phyloP scores from a whole-genome alignment of 2,888 invertebrate genomes.

The Tachina lurida region DNA sequence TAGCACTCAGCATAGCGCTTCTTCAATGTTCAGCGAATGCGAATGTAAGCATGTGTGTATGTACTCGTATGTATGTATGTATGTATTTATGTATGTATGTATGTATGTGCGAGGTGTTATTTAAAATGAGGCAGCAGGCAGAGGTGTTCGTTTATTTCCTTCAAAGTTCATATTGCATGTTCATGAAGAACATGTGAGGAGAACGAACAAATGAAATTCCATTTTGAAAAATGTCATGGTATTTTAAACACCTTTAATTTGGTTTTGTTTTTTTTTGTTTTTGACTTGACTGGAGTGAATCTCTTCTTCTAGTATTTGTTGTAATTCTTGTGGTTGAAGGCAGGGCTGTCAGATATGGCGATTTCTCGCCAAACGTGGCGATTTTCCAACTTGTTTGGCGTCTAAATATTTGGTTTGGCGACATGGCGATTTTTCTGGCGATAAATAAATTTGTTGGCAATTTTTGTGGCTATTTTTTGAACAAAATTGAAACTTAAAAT shows the following conservation, averaged over 20 bases:
- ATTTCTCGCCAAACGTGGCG: too few species aligned
- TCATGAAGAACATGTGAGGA: conserved; percentile 36
- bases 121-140: conserved; percentile 66
- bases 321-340: conserved; percentile 29
- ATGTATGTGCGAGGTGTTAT: conserved; percentile 25
- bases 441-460: too few species aligned
- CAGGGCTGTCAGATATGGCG: too few species aligned
- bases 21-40: not conserved
- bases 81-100: too few species aligned
- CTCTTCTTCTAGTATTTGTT: conserved; percentile 26
- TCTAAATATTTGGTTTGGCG: too few species aligned
- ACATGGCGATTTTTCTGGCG: too few species aligned
- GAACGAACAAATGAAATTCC: conserved; percentile 61
- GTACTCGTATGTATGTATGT: too few species aligned
- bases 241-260: conserved; percentile 70
- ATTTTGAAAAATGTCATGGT: conserved; percentile 70
- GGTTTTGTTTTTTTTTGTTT: too few species aligned
- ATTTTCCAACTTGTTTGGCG: too few species aligned
- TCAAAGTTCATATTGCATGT: conserved; percentile 48
- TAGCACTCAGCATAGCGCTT: conserved; percentile 65
- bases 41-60: not conserved
- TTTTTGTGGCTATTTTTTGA: too few species aligned
- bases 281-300: conserved; percentile 46
- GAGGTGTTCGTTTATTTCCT: conserved; percentile 26
- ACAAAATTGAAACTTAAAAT: too few species aligned